Percentiles rank a stretch among this genome's conserved stretches.
phyloP scores from a whole-genome alignment of 2,797 vertebrate genomes.

The Pelochelys cantorii region DNA sequence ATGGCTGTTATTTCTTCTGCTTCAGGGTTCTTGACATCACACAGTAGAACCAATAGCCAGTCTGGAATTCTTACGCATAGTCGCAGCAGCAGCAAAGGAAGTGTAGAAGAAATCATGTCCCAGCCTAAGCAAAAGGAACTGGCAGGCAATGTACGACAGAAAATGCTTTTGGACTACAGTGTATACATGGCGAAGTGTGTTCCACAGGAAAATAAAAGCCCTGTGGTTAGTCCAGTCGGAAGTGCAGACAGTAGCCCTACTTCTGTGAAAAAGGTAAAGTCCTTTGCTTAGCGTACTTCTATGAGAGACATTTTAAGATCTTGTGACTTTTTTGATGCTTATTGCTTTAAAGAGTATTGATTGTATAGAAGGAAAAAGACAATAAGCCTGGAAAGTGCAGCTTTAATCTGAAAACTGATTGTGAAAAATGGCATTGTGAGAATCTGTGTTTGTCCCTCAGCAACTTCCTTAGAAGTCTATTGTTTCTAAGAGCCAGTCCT shows the following conservation, averaged over 20 bases:
- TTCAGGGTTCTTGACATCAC: slow-evolving; percentile 82
- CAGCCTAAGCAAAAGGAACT: slow-evolving; percentile 88
- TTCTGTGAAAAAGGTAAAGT: slow-evolving; percentile 90
- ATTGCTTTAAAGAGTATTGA: not conserved
- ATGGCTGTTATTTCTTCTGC: not conserved
- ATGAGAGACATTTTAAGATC: not conserved
- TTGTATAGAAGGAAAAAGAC: not conserved
- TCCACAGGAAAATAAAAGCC: slow-evolving; percentile 82
- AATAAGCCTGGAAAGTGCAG: not conserved
- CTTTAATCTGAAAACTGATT: not conserved
- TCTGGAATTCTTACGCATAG: slow-evolving; percentile 84
- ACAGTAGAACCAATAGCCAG: slow-evolving; percentile 73
- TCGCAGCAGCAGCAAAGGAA: slow-evolving; percentile 92
- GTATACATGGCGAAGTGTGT: slow-evolving; percentile 92
- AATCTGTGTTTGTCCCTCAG: not conserved
- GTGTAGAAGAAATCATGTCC: slow-evolving; percentile 87
- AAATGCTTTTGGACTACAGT: slow-evolving; percentile 89
- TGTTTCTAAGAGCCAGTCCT: not conserved
- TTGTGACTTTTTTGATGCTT: not conserved
- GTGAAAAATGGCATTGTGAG: not conserved
- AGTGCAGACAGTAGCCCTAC: slow-evolving; percentile 94
- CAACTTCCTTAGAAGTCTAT: not conserved
- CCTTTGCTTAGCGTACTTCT: not conserved
- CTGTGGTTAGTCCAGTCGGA: slow-evolving; percentile 82
- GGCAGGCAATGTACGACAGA: slow-evolving; percentile 80